A percentile compares a stretch with the other conserved stretches of the same genome.
phyloP scores from a whole-genome alignment of 2,888 invertebrate species.

The Epirrhoe tristata region DNA sequence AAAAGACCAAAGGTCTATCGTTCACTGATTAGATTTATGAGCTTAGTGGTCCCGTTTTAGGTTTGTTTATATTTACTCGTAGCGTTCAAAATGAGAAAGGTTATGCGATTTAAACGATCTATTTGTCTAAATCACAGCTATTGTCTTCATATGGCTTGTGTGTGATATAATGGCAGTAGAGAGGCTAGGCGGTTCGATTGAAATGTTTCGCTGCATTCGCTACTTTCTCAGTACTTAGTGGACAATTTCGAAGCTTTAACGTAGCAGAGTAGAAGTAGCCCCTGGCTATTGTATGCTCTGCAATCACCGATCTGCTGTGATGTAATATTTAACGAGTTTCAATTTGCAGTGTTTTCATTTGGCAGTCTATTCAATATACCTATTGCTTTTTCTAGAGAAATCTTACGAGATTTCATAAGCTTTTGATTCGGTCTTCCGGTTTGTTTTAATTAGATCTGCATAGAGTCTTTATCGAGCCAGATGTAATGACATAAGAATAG shows the following conservation, averaged over 20 bases:
- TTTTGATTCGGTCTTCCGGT: neutral
- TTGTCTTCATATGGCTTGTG: conserved; percentile 47
- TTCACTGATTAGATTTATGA: conserved; percentile 59
- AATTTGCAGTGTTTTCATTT: conserved; percentile 1
- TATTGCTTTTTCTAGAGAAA: neutral
- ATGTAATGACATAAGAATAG: conserved; percentile 44
- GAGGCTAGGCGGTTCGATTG: conserved; percentile 46
- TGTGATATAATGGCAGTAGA: conserved; percentile 48
- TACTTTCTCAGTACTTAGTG: conserved; percentile 72
- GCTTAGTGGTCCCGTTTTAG: conserved; percentile 42
- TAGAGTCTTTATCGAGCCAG: conserved; percentile 32
- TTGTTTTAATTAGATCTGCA: conserved; percentile 14
- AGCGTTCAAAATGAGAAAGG: conserved; percentile 30
- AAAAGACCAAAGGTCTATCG: conserved; percentile 57
- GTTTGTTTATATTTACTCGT: conserved; percentile 34
- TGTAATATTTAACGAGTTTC: conserved; percentile 12
- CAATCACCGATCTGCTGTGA: conserved; percentile 13
- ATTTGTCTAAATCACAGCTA: conserved; percentile 39
- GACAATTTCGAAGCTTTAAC: conserved; percentile 62
- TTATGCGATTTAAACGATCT: conserved; percentile 13
- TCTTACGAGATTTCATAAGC: neutral
- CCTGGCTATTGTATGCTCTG: conserved; percentile 55
- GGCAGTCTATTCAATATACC: conserved; percentile 1
- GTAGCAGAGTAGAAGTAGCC: conserved; percentile 34
- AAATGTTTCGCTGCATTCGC: conserved; percentile 51